Percentiles rank a stretch among this genome's conserved stretches.
Conservation (phyloP, 2,888 invertebrate genomes). For the Plutella xylostella region DNA sequence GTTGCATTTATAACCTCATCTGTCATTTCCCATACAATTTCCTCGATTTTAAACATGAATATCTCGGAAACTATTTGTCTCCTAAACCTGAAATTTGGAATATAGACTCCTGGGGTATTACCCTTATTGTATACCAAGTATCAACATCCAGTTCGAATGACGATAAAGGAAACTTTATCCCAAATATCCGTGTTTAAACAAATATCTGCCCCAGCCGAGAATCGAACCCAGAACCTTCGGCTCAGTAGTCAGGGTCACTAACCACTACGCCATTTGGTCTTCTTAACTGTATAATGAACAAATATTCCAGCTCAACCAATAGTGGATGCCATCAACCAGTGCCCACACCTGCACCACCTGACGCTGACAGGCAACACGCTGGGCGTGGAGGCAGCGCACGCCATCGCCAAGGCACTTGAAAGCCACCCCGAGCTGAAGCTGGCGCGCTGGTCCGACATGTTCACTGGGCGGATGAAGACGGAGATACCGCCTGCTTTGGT, state of each 20-base stretch:
- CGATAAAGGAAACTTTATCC: neutral
- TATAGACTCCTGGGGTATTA: too few species aligned
- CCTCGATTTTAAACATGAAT: too few species aligned
- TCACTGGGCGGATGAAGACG: conserved; percentile 93
- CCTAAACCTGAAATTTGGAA: too few species aligned
- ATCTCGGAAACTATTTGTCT: too few species aligned
- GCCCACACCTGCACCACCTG: conserved; percentile 75
- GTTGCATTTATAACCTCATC: too few species aligned
- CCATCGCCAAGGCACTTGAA: conserved; percentile 83
- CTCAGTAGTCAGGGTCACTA: too few species aligned
- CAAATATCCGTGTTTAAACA: neutral
- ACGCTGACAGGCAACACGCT: conserved; percentile 94
- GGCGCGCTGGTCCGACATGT: conserved; percentile 96
- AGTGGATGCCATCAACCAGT: conserved; percentile 79
- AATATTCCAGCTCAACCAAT: conserved; percentile 74
- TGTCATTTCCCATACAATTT: too few species aligned
- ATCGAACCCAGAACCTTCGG: too few species aligned
- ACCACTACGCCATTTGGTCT: too few species aligned
- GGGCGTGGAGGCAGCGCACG: conserved; percentile 89
- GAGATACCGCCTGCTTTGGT: conserved; percentile 95
- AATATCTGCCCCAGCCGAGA: too few species aligned
- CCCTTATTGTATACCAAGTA: neutral
- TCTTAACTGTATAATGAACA: neutral
- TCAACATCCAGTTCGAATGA: neutral
- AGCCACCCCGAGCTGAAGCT: conserved; percentile 80